phyloP scores from a whole-genome alignment of 2,888 invertebrate species.

The Coleophora flavipennella region DNA sequence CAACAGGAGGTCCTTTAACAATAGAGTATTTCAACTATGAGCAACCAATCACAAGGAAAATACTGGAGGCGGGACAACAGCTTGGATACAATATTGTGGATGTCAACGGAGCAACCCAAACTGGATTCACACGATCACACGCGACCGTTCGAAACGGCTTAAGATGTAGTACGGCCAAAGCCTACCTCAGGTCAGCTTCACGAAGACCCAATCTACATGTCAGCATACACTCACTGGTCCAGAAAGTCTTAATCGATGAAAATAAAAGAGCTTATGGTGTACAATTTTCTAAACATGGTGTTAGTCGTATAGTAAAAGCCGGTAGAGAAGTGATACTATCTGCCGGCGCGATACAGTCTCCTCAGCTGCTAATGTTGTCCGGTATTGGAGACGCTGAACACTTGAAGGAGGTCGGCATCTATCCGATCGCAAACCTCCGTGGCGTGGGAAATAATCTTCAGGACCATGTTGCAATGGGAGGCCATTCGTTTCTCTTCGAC shows the following conservation, averaged over 20 bases:
- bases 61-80: conserved; percentile 79
- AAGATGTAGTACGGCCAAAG: conserved; percentile 88
- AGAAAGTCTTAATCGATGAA: conserved; percentile 77
- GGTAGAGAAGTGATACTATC: conserved; percentile 87
- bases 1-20: conserved; percentile 79
- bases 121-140: conserved; percentile 83
- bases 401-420: conserved; percentile 73
- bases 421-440: conserved; percentile 73
- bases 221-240: conserved; percentile 77
- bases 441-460: conserved; percentile 88
- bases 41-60: conserved; percentile 78
- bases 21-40: conserved; percentile 81
- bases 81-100: conserved; percentile 80
- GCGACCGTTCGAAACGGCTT: conserved; percentile 85
- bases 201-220: conserved; percentile 82
- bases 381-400: conserved; percentile 82
- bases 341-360: conserved; percentile 87
- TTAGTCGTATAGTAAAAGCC: conserved; percentile 71
- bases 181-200: conserved; percentile 78
- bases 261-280: conserved; percentile 78
- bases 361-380: conserved; percentile 89
- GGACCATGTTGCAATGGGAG: conserved; percentile 87
- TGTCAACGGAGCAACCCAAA: conserved; percentile 84
- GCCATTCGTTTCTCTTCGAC: conserved; percentile 80
- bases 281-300: conserved; percentile 73